Base-by-base conservation (phyloP, 2,113 vertebrate genomes). In the Gallinago jamesoni region DNA sequence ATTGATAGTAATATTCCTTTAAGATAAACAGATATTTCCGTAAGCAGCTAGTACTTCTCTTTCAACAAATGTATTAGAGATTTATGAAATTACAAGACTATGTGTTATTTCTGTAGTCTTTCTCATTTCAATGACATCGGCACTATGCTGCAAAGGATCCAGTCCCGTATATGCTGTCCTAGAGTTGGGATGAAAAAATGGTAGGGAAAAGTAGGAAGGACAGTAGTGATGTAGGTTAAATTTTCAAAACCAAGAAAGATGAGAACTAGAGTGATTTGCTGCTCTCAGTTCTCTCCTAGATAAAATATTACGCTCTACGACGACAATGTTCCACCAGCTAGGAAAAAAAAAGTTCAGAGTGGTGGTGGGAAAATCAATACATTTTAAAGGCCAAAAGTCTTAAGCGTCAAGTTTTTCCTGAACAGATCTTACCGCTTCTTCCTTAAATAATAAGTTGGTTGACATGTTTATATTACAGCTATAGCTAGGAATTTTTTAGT, bases 21-120 rank as follows among this genome's bases (percentile, higher is more conserved):
- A 72, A 75, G 18, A 73, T 66, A 87, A 90, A 76, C 18, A 87
- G 33, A 2, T 57, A 84, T 62, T 79, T 94, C 75, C 47, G 68
- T 55, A 87, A 66, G 37, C 24, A 45, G 35, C 11, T 57, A 84
- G 8, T 73, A 82, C 30, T 82, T 91, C 9, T 79, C 74, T 84
- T 91, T 84, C 47, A 84, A 87, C 30, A 92, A 20, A 5, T 64
- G 43, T 35, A 83, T 11, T 45, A 35, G 27, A 75, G 70, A 93
- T 87, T 89, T 77, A 84, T n/a, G n/a, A 90, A 96, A 82, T 68
- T 76, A 87, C 37, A 93, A 53, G 60, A 76, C 23, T n/a, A 35
- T 3, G 4, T 35, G 30, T 47, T 83, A 55, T 25, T 73, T 77
- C 48, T 53, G 24, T 11, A 80, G 41, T n/a, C 21, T 20, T 72